phyloP scores from a whole-genome alignment of 2,888 invertebrate species.

The Andrena fulva region DNA sequence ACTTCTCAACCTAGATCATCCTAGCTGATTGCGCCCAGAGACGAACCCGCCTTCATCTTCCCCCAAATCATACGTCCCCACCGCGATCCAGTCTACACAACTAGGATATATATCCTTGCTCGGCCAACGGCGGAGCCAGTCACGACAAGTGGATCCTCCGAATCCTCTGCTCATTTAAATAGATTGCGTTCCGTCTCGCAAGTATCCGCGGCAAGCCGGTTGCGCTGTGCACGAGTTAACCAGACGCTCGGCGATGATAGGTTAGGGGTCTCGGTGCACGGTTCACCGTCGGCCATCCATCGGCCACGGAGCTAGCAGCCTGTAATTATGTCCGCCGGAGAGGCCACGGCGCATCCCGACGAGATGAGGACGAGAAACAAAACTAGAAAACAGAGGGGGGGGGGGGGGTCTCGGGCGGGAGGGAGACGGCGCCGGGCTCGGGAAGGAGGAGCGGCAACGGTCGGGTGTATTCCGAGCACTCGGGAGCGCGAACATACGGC shows the following conservation, averaged over 20 bases:
- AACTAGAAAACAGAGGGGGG: conserved; percentile 49
- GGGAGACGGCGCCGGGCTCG: conserved; percentile 3
- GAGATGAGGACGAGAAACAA: conserved; percentile 51
- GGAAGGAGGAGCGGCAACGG: not conserved
- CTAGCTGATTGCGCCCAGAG: too few relatives aligned
- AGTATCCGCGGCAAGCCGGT: conserved; percentile 27
- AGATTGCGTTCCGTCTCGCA: conserved; percentile 51
- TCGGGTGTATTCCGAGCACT: conserved; percentile 14
- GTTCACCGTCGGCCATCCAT: conserved; percentile 74
- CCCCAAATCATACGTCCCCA: too few relatives aligned
- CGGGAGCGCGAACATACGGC: conserved; percentile 41
- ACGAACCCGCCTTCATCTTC: too few relatives aligned
- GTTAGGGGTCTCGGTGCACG: conserved; percentile 69
- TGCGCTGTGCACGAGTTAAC: conserved; percentile 64
- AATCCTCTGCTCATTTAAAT: conserved; percentile 56
- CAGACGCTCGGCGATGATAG: conserved; percentile 78
- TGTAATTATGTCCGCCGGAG: conserved; percentile 76
- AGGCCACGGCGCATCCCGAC: conserved; percentile 28
- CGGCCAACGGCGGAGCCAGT: conserved; percentile 50
- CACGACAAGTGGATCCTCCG: conserved; percentile 59
- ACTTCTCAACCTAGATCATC: too few relatives aligned
- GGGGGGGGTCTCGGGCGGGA: not conserved
- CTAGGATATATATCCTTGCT: not conserved
- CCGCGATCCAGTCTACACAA: too few relatives aligned
- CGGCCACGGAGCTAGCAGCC: conserved; percentile 72